phyloP scores from a whole-genome alignment of 2,888 invertebrate species.

The Sminthurides aquaticus region DNA sequence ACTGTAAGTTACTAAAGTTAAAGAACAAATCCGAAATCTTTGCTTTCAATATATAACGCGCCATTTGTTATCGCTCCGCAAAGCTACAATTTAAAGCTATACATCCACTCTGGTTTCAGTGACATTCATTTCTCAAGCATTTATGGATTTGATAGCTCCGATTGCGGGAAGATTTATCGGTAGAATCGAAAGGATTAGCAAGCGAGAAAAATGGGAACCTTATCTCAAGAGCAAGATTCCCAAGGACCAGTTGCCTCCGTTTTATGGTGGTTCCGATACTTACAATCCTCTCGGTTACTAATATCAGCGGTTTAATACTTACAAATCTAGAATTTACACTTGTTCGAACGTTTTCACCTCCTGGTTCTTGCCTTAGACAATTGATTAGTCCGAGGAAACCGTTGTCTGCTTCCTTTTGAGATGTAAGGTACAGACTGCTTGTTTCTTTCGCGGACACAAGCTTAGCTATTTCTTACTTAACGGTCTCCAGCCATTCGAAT shows the following conservation, averaged over 20 bases:
- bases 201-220: background rate
- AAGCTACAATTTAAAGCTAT: background rate
- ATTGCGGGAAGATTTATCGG: background rate
- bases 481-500: slow-evolving; percentile 77
- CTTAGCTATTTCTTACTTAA: slow-evolving; percentile 58
- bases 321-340: too few relatives aligned
- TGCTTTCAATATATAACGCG: background rate
- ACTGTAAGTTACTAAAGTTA: background rate
- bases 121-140: background rate
- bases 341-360: slow-evolving; percentile 72
- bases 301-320: too few relatives aligned
- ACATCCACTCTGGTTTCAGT: background rate
- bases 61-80: background rate
- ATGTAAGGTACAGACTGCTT: slow-evolving; percentile 60
- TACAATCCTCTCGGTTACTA: background rate
- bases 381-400: slow-evolving; percentile 83
- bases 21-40: too few relatives aligned
- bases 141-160: background rate
- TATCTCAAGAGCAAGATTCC: background rate
- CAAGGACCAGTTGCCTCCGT: background rate
- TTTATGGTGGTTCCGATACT: background rate
- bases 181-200: background rate
- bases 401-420: slow-evolving; percentile 59
- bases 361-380: slow-evolving; percentile 79
- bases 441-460: slow-evolving; percentile 57